phyloP scores from a whole-genome alignment of 2,113 vertebrate genomes.

The Alces alces region DNA sequence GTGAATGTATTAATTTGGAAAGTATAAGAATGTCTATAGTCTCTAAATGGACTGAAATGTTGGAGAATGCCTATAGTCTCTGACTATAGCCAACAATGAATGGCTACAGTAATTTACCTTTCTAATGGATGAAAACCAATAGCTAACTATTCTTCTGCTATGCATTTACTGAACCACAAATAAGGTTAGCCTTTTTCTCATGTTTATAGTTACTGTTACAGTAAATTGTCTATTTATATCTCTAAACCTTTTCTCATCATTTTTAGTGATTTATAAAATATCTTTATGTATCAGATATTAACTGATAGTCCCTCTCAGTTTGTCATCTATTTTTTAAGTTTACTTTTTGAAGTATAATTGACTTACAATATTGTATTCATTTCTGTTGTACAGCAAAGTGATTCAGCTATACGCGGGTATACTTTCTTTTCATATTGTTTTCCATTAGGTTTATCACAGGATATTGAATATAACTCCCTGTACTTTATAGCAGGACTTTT shows the following conservation, averaged over 20 bases:
- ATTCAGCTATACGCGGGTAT: neutral
- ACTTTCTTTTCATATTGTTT: neutral
- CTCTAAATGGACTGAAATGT: neutral
- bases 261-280: constrained; percentile 10
- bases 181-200: neutral
- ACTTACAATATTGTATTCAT: neutral
- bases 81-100: neutral
- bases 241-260: neutral
- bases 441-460: neutral
- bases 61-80: neutral
- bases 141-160: neutral
- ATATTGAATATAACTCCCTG: neutral
- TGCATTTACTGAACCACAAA: neutral
- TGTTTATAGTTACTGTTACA: neutral
- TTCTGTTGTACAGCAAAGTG: neutral
- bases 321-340: neutral
- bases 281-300: neutral
- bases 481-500: neutral
- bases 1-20: neutral
- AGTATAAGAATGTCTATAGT: neutral
- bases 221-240: neutral
- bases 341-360: neutral
- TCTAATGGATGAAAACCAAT: neutral
- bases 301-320: neutral
- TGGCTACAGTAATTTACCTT: neutral